Percentiles rank a stretch among this genome's conserved stretches.
These are phyloP conservation scores for Mungos mungo DNA, from an alignment of 2,113 vertebrate genomes.

Conservation along the genomic window DNA sequence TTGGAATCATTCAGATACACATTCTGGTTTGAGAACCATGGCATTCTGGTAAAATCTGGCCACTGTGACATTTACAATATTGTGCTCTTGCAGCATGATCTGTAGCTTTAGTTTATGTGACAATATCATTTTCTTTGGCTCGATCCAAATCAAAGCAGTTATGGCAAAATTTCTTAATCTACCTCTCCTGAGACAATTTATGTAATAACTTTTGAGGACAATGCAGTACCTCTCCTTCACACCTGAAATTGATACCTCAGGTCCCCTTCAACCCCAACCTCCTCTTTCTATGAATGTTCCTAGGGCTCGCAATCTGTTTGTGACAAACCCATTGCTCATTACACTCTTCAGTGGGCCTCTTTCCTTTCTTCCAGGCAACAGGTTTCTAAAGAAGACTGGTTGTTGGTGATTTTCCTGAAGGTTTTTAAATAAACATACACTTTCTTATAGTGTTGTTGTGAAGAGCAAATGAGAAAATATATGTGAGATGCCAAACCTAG, in stretches of 20 bases:
- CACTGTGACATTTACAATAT: background rate
- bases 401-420: background rate
- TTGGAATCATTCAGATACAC: background rate
- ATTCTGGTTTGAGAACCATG: background rate
- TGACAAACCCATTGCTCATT: constrained; percentile 37
- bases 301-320: constrained; percentile 35
- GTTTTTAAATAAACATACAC: background rate
- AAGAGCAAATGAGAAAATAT: constrained; percentile 20
- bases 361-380: constrained; percentile 50
- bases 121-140: constrained; percentile 30
- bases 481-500: background rate
- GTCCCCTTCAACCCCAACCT: constrained; percentile 19
- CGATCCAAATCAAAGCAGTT: constrained; percentile 49
- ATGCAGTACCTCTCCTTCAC: constrained; percentile 43
- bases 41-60: constrained; percentile 32
- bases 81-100: constrained; percentile 3
- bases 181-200: constrained; percentile 52
- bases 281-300: constrained; percentile 33
- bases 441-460: background rate
- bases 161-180: constrained; percentile 58
- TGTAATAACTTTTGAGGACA: constrained; percentile 40
- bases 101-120: constrained; percentile 35
- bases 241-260: constrained; percentile 50
- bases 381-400: background rate
- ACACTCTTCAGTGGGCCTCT: background rate